phyloP scores from a whole-genome alignment of 2,113 vertebrate genomes.

The Hystrix cristata region DNA sequence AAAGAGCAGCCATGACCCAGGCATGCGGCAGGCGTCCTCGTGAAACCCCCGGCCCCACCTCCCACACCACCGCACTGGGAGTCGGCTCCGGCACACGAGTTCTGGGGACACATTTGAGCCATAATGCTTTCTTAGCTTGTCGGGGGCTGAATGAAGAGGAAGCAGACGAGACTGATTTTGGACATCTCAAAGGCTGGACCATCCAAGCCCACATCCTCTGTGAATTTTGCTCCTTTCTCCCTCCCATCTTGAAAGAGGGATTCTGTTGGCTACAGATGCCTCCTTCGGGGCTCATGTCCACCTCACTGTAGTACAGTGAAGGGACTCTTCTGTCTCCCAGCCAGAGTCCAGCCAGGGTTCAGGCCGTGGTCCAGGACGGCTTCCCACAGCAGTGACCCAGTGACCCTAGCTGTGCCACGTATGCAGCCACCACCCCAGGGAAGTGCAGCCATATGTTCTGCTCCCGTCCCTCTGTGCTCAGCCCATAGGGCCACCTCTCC shows the following conservation, averaged over 20 bases:
- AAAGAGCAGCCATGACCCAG: neutral
- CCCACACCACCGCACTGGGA: neutral
- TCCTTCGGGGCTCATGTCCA: neutral
- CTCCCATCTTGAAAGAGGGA: neutral
- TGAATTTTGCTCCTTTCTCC: neutral
- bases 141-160: neutral
- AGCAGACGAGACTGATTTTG: rapidly evolving
- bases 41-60: neutral
- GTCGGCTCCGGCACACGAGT: neutral
- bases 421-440: rapidly evolving
- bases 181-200: neutral
- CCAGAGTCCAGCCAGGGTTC: too few relatives aligned
- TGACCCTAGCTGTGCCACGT: rapidly evolving
- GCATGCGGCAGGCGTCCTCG: neutral
- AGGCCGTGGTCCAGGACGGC: neutral
- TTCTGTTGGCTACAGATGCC: too few relatives aligned
- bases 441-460: neutral
- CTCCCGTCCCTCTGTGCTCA: neutral
- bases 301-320: too few relatives aligned
- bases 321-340: neutral
- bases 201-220: rapidly evolving
- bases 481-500: neutral
- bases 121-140: neutral
- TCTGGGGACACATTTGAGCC: neutral
- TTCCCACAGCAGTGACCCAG: rapidly evolving